phyloP scores from a whole-genome alignment of 2,113 vertebrate species.

The Aythya baeri region DNA sequence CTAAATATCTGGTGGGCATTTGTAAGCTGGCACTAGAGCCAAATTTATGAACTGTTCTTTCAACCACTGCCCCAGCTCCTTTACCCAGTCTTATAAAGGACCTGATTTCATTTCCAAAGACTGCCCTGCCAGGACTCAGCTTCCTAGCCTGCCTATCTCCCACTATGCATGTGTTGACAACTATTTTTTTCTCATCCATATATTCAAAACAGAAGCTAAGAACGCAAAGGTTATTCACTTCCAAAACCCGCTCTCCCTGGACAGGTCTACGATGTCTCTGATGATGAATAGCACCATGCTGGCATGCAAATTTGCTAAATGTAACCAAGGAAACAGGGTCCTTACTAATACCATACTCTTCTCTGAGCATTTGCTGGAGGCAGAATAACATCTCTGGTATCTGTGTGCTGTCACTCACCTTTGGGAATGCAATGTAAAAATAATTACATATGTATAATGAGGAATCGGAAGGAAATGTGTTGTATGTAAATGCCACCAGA shows the following conservation, averaged over 20 bases:
- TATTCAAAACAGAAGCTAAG: constrained; percentile 21
- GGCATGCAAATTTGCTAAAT: constrained; percentile 55
- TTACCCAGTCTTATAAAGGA: not conserved
- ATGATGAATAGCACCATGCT: constrained; percentile 16
- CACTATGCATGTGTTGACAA: not conserved
- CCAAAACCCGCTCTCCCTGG: constrained; percentile 14
- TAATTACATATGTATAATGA: constrained; percentile 24
- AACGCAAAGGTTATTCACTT: constrained; percentile 43
- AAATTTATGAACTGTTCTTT: not conserved
- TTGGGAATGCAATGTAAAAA: constrained; percentile 20
- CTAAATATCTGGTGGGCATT: not conserved
- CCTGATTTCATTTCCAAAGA: not conserved
- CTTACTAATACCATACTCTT: not conserved
- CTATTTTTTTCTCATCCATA: not conserved
- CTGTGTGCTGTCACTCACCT: not conserved
- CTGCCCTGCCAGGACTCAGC: not conserved
- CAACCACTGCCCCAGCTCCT: not conserved
- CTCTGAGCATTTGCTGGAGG: constrained; percentile 34
- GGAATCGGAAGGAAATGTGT: not conserved
- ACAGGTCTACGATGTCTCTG: not conserved
- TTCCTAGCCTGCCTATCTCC: not conserved
- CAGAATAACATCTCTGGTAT: constrained; percentile 5
- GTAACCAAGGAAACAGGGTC: constrained; percentile 61
- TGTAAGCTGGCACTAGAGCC: not conserved
- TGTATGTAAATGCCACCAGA: not conserved